Percentiles rank a stretch among this genome's conserved stretches.
phyloP scores from a whole-genome alignment of 2,888 invertebrate species.

The Acronicta alni region DNA sequence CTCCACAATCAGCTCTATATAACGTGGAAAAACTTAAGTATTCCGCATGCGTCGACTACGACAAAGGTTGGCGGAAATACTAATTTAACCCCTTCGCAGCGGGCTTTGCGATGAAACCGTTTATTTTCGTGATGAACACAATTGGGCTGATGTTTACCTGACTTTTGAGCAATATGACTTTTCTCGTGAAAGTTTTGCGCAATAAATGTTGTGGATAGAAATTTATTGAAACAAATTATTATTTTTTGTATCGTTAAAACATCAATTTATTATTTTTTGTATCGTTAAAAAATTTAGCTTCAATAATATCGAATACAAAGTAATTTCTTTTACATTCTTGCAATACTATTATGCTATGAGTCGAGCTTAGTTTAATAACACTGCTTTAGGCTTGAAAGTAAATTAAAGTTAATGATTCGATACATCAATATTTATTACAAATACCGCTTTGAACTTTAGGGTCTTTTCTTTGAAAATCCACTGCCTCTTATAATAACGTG shows the following conservation, averaged over 20 bases:
- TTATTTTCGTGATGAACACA: conserved; percentile 46
- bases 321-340: background rate
- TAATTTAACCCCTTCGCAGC: conserved; percentile 54
- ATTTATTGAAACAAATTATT: background rate
- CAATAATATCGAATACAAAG: background rate
- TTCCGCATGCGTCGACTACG: conserved; percentile 53
- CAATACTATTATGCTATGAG: conserved; percentile 14
- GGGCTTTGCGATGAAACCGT: conserved; percentile 49
- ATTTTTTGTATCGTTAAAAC: too few species aligned
- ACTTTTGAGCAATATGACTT: conserved; percentile 26
- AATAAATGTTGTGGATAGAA: background rate
- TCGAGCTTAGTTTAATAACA: conserved; percentile 6
- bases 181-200: background rate
- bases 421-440: conserved; percentile 38
- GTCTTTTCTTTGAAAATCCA: conserved; percentile 18
- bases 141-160: conserved; percentile 40
- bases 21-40: conserved; percentile 53
- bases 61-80: conserved; percentile 56
- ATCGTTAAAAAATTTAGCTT: background rate
- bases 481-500: conserved; percentile 7
- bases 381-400: conserved; percentile 11
- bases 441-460: conserved; percentile 46
- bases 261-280: background rate
- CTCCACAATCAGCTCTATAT: conserved; percentile 50
- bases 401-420: conserved; percentile 23